These are phyloP conservation scores for Philereme transversata DNA, from an alignment of 2,888 invertebrate species.

Conservation along the genomic window DNA sequence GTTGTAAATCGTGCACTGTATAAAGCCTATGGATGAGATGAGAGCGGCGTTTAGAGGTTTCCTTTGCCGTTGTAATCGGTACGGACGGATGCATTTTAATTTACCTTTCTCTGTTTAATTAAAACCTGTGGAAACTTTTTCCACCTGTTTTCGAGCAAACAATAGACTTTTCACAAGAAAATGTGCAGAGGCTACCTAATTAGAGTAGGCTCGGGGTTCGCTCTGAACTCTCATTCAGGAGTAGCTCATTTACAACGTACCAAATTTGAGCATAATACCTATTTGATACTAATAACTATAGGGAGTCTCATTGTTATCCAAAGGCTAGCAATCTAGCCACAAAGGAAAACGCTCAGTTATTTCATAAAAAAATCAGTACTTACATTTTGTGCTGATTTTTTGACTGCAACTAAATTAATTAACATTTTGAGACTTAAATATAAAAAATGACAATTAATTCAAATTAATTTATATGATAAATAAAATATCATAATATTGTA, in stretches of 20 bases:
- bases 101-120: slow-evolving; percentile 77
- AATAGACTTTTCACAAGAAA: slow-evolving; percentile 56
- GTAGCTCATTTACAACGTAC: background rate
- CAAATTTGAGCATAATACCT: background rate
- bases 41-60: slow-evolving; percentile 53
- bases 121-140: slow-evolving; percentile 66
- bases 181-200: slow-evolving; percentile 36
- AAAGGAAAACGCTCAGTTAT: too few species aligned
- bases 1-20: slow-evolving; percentile 20
- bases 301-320: too few species aligned
- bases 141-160: slow-evolving; percentile 59
- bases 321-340: too few species aligned
- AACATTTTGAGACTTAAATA: too few species aligned
- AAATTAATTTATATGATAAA: too few species aligned
- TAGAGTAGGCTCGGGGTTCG: slow-evolving; percentile 24
- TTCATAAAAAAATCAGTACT: too few species aligned
- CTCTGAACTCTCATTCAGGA: slow-evolving; percentile 18
- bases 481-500: too few species aligned
- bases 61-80: slow-evolving; percentile 61
- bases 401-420: too few species aligned
- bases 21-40: slow-evolving; percentile 46
- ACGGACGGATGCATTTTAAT: slow-evolving; percentile 76
- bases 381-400: too few species aligned
- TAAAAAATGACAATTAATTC: too few species aligned
- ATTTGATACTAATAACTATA: too few species aligned